Conservation (phyloP, 2,888 invertebrate genomes). For the Chalcis sispes region DNA sequence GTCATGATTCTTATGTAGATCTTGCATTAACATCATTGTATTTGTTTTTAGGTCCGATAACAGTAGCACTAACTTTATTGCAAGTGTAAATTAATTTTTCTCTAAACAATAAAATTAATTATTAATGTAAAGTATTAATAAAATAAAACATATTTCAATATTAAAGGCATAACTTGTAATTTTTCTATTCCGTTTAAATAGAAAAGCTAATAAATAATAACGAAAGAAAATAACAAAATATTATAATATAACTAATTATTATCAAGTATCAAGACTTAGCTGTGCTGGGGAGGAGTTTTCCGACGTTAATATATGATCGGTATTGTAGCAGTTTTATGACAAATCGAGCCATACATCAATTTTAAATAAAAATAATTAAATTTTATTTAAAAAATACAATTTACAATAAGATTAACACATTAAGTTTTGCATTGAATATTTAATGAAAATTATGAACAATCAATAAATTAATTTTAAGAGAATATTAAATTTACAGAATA, state of each 20-base stretch:
- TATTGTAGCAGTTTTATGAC: slow-evolving; percentile 35
- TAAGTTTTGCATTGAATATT: neutral
- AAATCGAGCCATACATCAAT: slow-evolving; percentile 37
- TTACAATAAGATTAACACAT: slow-evolving; percentile 21
- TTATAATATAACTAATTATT: slow-evolving; percentile 21
- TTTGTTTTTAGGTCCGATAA: slow-evolving; percentile 35
- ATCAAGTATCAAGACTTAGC: slow-evolving; percentile 30
- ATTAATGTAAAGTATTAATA: slow-evolving; percentile 8
- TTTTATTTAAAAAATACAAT: neutral
- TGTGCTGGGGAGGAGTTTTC: slow-evolving; percentile 54
- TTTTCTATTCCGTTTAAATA: neutral
- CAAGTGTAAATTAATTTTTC: slow-evolving; percentile 15
- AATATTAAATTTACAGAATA: neutral
- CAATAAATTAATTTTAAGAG: neutral
- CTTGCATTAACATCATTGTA: slow-evolving; percentile 21
- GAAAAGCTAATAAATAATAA: slow-evolving; percentile 23
- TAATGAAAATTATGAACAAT: neutral
- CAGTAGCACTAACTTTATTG: slow-evolving; percentile 16
- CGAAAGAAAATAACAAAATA: slow-evolving; percentile 9
- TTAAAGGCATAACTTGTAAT: neutral
- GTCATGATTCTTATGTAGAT: slow-evolving; percentile 36
- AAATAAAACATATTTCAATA: slow-evolving; percentile 9
- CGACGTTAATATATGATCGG: slow-evolving; percentile 36
- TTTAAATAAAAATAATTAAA: slow-evolving; percentile 1
- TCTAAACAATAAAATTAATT: neutral